A percentile compares a stretch with the other conserved stretches of the same genome.
These are phyloP conservation scores for Phallusia fumigata DNA, from an alignment of 23 tunicate species.

Conservation along the genomic window DNA sequence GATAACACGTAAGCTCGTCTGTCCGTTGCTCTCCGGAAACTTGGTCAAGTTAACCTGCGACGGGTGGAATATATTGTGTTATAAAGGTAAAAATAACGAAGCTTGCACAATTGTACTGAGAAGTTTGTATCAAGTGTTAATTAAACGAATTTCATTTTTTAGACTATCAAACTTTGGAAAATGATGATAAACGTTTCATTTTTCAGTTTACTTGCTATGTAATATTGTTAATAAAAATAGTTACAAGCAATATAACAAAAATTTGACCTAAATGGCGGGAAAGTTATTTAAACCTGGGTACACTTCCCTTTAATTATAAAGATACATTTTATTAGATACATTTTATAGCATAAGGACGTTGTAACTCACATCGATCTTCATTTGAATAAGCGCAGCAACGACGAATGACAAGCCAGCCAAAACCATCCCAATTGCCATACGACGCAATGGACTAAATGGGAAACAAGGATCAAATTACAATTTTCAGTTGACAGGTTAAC, in stretches of 20 bases:
- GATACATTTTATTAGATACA: no score
- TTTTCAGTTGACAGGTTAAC: no score
- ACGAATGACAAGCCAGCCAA: slow-evolving; percentile 82
- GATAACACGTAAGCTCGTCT: slow-evolving; percentile 59
- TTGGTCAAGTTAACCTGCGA: slow-evolving; percentile 57
- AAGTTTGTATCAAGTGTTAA: no score
- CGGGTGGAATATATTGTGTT: neutral
- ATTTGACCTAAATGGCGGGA: no score
- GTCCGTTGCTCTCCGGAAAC: slow-evolving; percentile 37
- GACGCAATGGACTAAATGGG: slow-evolving; percentile 51
- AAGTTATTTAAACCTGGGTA: neutral
- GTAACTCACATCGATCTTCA: slow-evolving; percentile 67
- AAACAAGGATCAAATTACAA: neutral
- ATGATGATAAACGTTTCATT: no score
- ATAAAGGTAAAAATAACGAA: neutral
- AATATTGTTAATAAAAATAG: no score
- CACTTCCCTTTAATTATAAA: no score
- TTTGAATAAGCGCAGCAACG: slow-evolving; percentile 77
- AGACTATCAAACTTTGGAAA: no score
- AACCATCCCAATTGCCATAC: slow-evolving; percentile 76
- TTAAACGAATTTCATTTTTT: no score
- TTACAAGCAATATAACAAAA: no score
- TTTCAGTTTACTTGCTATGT: no score
- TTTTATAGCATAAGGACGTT: no score
- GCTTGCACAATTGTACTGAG: neutral